These are phyloP conservation scores for Dipodomys spectabilis DNA, from an alignment of 2,113 vertebrate genomes.

Conservation along the genomic window DNA sequence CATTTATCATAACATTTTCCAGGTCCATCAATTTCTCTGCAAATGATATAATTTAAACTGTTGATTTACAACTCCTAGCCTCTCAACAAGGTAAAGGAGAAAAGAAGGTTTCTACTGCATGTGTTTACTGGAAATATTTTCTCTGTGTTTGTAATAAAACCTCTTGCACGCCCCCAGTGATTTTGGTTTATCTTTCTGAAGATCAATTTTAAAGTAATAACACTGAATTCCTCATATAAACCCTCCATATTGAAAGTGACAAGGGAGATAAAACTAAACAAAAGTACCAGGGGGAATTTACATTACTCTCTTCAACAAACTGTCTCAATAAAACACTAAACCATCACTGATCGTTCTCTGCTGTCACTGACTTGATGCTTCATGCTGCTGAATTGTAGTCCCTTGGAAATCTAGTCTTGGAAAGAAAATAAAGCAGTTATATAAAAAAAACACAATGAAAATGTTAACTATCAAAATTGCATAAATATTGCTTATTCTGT, in stretches of 20 bases:
- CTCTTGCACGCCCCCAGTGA: slow-evolving; percentile 52
- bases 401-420: slow-evolving; percentile 5
- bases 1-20: too few relatives aligned
- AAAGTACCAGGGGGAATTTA: slow-evolving; percentile 9
- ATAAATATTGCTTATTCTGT: neutral
- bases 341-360: neutral
- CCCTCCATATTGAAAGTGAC: slow-evolving; percentile 64
- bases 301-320: neutral
- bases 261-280: slow-evolving; percentile 64
- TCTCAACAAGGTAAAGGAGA: neutral
- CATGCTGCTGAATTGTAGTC: neutral
- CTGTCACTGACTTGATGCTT: neutral
- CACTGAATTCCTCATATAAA: slow-evolving; percentile 60
- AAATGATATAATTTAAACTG: neutral
- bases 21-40: too few relatives aligned
- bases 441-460: neutral
- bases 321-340: slow-evolving; percentile 45
- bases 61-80: neutral
- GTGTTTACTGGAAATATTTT: neutral
- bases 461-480: neutral
- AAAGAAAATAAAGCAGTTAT: slow-evolving; percentile 47
- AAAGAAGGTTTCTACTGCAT: neutral
- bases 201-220: slow-evolving; percentile 67
- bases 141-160: slow-evolving; percentile 57
- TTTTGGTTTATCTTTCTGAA: slow-evolving; percentile 67